Base-by-base conservation (phyloP, 2,888 invertebrate genomes). In the Sipha maydis region DNA sequence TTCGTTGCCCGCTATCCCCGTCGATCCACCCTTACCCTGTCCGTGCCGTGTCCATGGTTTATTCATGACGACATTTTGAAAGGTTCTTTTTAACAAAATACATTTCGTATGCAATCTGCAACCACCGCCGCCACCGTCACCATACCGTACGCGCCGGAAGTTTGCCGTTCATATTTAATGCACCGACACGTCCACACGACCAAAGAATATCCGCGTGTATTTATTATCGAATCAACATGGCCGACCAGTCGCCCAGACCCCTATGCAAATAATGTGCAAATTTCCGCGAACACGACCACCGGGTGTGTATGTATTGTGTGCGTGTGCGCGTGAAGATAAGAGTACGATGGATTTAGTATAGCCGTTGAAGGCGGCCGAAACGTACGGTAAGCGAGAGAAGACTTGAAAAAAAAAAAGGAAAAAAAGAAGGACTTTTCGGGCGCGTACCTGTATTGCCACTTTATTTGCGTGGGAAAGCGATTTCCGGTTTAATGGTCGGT, bases 131-230 rank as follows among this genome's bases (percentile, higher is more conserved):
- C 34, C 69, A n/a, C 71, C 19, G 38, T n/a, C 61, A 1, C 61
- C 38, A 21, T n/a, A 9, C 31, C n/a, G 17, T 48, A 21, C 77
- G 17, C 17, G 25, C 69, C 75, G 88, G 88, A 88, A 82, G 88
- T 88, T 88, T 88, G 82, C 76, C 75, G 88, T 88, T 88, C 88
- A 76, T 82, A 75, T 88, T 88, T 88, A 88, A 88, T 88, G 88
- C 88, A 9, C 88, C 88, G 88, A 76, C 88, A 88, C 88, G 88
- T 88, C 67, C 80, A 38, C 82, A 69, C 73, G 56, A 86, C 86
- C 86, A 56, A 86, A 86, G 86, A 86, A 73, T 79, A 79, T 78
- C 79, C 73, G 82, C 31, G 73, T 82, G 80, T 88, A 88, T 86
- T 88, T 82, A 76, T 88, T 82, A 88, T 88, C 88, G 80, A 88